These are phyloP conservation scores for Drosophila diplacantha DNA, from an alignment of 2,888 invertebrate species.

Conservation along the genomic window DNA sequence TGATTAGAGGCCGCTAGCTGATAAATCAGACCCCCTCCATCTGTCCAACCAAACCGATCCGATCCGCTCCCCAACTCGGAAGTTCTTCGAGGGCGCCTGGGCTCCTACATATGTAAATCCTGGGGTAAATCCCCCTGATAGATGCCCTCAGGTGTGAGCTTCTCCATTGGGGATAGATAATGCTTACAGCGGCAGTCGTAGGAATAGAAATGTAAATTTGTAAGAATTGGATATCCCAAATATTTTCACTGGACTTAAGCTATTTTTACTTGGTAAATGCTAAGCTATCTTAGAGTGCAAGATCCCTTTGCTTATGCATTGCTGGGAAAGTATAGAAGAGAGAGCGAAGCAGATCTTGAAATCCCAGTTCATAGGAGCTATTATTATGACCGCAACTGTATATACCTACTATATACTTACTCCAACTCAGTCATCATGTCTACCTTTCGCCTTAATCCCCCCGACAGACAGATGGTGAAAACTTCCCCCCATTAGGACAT, in stretches of 20 bases:
- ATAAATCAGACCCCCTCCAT: background rate
- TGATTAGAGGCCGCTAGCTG: conserved; percentile 8
- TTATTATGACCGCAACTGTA: background rate
- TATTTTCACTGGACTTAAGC: background rate
- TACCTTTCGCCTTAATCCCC: conserved; percentile 20
- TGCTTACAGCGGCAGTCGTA: background rate
- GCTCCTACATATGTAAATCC: conserved; percentile 37
- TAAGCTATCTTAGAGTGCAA: background rate
- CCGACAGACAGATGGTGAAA: conserved; percentile 32
- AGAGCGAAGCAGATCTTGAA: background rate
- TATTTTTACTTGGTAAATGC: background rate
- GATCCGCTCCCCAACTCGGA: conserved; percentile 6
- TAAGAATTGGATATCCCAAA: background rate
- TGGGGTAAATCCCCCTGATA: conserved; percentile 54
- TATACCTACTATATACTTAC: background rate
- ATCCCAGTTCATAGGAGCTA: too few species aligned
- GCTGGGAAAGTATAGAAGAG: background rate
- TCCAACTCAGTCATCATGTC: conserved; percentile 1
- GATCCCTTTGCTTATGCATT: background rate
- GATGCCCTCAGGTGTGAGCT: conserved; percentile 52
- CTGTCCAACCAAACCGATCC: background rate
- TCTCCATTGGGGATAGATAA: background rate
- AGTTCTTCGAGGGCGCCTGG: conserved; percentile 12
- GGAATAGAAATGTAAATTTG: background rate
- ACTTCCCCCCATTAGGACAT: background rate